Evolutionary conservation across 2,797 vertebrate genomes (phyloP).

Genomic region (Carcharodon carcharias): DNA sequence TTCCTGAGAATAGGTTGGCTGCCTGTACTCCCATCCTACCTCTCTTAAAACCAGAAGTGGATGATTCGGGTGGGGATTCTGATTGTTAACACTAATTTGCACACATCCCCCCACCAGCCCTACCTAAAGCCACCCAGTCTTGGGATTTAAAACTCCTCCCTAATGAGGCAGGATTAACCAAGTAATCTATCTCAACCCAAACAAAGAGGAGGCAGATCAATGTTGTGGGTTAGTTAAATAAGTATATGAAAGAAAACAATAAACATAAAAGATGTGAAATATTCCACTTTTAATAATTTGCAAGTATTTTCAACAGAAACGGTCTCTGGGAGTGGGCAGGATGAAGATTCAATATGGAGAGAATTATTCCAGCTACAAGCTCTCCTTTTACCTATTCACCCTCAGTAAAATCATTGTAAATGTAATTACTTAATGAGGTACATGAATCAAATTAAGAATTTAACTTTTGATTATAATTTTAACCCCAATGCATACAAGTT

Average conservation of each 20-base stretch:
- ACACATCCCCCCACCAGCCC: no score
- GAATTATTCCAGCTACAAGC: not conserved
- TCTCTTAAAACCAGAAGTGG: not conserved
- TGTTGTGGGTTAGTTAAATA: constrained; percentile 27
- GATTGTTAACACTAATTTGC: not conserved
- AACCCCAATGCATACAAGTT: not conserved
- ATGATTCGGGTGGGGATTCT: not conserved
- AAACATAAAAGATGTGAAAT: not conserved
- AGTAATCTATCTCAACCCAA: not conserved
- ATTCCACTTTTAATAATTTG: not conserved
- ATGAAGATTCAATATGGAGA: not conserved
- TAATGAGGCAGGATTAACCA: not conserved
- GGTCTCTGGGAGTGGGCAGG: not conserved
- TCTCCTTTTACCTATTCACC: not conserved
- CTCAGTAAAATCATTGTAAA: not conserved
- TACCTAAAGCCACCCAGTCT: not conserved
- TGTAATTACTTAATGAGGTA: not conserved
- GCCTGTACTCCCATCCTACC: no score
- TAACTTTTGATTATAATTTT: not conserved
- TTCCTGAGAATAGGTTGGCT: not conserved
- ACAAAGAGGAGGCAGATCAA: not conserved
- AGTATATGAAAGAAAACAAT: constrained; percentile 39
- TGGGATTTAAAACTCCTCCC: not conserved
- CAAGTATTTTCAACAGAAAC: not conserved
- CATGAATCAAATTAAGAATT: not conserved